Evolutionary conservation across 1,140 invertebrate species (phyloP).

Genomic region (Apis mellifera): DNA sequence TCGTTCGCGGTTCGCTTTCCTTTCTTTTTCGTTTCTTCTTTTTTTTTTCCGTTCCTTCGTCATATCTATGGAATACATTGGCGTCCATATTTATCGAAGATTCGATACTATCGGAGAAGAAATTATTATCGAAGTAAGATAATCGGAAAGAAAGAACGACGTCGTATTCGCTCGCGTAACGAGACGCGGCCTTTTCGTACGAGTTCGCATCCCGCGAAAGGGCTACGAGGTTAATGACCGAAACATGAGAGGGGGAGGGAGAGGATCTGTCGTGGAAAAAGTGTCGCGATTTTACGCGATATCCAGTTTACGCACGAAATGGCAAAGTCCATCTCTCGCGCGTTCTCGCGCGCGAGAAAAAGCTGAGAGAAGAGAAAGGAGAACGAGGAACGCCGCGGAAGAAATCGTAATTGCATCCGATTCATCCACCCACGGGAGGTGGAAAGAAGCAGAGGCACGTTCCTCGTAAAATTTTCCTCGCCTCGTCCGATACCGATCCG

Average conservation of each 20-base stretch:
- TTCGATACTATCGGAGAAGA: conserved; percentile 8
- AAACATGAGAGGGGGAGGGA: conserved; percentile 39
- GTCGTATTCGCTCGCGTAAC: conserved; percentile 48
- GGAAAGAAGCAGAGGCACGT: not conserved
- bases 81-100: conserved; percentile 18
- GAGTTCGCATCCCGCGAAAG: conserved; percentile 53
- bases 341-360: not conserved
- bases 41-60: not conserved
- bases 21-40: not conserved
- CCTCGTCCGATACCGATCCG: conserved; percentile 3
- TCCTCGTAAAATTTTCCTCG: not conserved
- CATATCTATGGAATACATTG: conserved; percentile 3
- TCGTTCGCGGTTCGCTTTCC: not conserved
- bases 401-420: conserved; percentile 8
- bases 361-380: not conserved
- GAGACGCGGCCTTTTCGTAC: conserved; percentile 37
- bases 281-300: conserved; percentile 36
- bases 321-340: not conserved
- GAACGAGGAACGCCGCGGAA: not conserved
- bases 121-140: no score
- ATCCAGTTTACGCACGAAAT: not conserved
- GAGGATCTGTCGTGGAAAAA: conserved; percentile 54
- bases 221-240: conserved; percentile 58
- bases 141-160: conserved; percentile 49
- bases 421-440: conserved; percentile 3